phyloP scores from a whole-genome alignment of 2,888 invertebrate species.

The Cheilosia scutellata region DNA sequence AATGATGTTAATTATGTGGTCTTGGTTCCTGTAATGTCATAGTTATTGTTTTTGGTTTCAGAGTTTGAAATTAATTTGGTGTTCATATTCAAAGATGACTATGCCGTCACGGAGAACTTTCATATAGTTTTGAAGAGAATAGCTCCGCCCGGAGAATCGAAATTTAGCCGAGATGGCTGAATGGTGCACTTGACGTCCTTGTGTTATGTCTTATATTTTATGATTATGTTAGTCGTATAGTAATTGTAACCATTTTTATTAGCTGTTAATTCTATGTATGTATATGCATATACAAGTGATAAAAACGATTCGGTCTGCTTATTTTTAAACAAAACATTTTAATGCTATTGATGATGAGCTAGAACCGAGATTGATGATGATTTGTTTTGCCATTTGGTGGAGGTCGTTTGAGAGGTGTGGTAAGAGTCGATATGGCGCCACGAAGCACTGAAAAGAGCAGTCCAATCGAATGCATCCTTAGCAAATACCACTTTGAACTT shows the following conservation, averaged over 20 bases:
- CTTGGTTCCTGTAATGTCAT: background rate
- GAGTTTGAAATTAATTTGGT: slow-evolving; percentile 98
- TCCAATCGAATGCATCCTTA: too few species aligned
- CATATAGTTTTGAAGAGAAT: slow-evolving; percentile 84
- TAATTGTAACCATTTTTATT: slow-evolving; percentile 56
- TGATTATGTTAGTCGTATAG: slow-evolving; percentile 24
- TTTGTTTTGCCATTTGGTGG: too few species aligned
- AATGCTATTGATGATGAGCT: too few species aligned
- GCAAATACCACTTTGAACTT: too few species aligned
- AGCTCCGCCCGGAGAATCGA: slow-evolving; percentile 76
- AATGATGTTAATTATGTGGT: slow-evolving; percentile 78
- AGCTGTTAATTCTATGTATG: slow-evolving; percentile 48
- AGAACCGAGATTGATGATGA: too few species aligned
- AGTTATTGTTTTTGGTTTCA: slow-evolving; percentile 84
- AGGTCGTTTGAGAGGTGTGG: too few species aligned
- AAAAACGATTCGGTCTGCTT: too few species aligned
- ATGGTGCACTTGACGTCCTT: background rate
- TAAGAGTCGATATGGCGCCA: too few species aligned
- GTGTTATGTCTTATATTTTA: slow-evolving; percentile 39
- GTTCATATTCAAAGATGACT: slow-evolving; percentile 96
- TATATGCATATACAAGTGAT: too few species aligned
- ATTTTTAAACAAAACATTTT: too few species aligned
- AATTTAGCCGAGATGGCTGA: slow-evolving; percentile 76
- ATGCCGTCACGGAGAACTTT: slow-evolving; percentile 97
- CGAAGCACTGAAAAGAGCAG: too few species aligned